A percentile compares a stretch with the other conserved stretches of the same genome.
These are phyloP conservation scores for Acanthornis magna DNA, from an alignment of 2,797 vertebrate species.

Conservation along the genomic window DNA sequence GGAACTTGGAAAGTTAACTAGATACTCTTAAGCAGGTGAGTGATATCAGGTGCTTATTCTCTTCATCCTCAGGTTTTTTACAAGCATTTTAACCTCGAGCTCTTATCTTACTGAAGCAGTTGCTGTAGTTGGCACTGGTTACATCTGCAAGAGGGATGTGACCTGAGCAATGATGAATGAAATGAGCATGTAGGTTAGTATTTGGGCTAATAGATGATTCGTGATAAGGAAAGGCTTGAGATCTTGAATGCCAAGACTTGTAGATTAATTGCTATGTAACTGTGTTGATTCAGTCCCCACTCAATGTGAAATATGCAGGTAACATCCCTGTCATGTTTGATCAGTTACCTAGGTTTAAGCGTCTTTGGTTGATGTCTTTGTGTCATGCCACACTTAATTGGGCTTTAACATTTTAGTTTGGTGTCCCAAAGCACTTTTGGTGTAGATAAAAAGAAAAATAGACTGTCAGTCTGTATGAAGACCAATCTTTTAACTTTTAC, in stretches of 20 bases:
- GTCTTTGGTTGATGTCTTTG: background rate
- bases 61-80: background rate
- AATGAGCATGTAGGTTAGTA: background rate
- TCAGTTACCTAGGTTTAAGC: background rate
- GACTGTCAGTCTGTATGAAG: background rate
- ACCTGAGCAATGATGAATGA: background rate
- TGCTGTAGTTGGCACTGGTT: background rate
- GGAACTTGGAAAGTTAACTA: background rate
- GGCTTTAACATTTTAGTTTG: background rate
- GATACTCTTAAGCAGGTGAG: background rate
- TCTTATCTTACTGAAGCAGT: background rate
- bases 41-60: background rate
- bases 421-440: background rate
- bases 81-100: background rate
- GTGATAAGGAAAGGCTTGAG: background rate
- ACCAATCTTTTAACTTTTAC: background rate
- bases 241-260: background rate
- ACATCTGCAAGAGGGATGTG: background rate
- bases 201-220: background rate
- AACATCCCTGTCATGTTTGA: background rate
- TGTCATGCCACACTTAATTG: background rate
- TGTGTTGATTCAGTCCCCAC: background rate
- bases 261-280: accelerated
- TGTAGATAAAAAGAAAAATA: background rate
- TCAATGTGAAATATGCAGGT: background rate